A percentile compares a stretch with the other conserved stretches of the same genome.
These are phyloP conservation scores for Nymphalis polychloros DNA, from an alignment of 2,888 invertebrate species.

Conservation along the genomic window DNA sequence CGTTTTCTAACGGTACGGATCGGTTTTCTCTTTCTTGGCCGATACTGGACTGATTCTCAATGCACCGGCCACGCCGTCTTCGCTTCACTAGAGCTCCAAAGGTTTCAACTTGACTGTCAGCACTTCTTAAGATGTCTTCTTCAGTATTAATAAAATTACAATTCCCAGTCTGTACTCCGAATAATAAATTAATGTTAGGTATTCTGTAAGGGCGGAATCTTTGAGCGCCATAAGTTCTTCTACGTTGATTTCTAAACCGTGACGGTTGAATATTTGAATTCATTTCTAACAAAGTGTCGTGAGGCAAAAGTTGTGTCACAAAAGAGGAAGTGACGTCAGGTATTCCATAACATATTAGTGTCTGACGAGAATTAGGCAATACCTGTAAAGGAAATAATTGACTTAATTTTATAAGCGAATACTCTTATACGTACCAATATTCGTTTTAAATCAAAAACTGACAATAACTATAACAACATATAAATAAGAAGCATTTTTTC, in stretches of 20 bases:
- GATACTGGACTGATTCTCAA: neutral
- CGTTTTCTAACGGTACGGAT: neutral
- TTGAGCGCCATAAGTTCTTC: conserved; percentile 15
- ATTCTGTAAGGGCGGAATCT: conserved; percentile 26
- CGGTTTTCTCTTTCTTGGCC: conserved; percentile 10
- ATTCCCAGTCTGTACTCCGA: neutral
- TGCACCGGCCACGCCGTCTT: neutral
- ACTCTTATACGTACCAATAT: neutral
- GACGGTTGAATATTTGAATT: conserved; percentile 16
- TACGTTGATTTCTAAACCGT: conserved; percentile 14
- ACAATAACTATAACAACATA: no score
- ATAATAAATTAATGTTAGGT: conserved; percentile 21
- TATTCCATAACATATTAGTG: conserved; percentile 13
- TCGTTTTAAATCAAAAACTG: no score
- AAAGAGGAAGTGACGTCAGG: conserved; percentile 18
- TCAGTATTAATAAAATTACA: conserved; percentile 6
- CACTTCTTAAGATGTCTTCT: conserved; percentile 9
- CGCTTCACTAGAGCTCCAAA: neutral
- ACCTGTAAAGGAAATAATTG: conserved; percentile 13
- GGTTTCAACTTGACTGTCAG: conserved; percentile 9
- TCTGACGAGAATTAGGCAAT: conserved; percentile 6
- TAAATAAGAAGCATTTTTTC: no score
- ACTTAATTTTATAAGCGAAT: neutral
- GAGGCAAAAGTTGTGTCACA: conserved; percentile 16
- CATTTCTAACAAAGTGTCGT: conserved; percentile 18